Conservation (phyloP, 2,113 vertebrate species). For the Rousettus leschenaultii region DNA sequence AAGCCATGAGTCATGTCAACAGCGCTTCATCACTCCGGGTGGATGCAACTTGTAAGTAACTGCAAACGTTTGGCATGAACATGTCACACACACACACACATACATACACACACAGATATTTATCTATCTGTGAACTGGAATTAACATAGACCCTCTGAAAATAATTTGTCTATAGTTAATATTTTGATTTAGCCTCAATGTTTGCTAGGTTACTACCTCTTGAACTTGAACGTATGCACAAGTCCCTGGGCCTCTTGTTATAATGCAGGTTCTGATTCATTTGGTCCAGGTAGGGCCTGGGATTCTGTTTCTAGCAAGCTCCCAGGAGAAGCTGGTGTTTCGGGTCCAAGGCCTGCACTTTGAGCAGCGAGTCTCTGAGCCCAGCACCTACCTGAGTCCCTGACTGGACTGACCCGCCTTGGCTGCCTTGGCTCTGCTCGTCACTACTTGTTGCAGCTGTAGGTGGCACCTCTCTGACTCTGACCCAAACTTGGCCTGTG, state of each 20-base stretch:
- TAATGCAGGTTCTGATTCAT: neutral
- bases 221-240: rapidly evolving
- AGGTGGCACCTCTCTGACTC: no score
- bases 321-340: neutral
- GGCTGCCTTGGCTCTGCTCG: neutral
- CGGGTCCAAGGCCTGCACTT: rapidly evolving
- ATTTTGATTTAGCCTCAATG: neutral
- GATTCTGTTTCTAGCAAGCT: neutral
- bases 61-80: neutral
- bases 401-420: neutral
- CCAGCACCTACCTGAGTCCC: neutral
- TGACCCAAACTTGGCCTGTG: neutral
- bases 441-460: no score
- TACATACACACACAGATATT: rapidly evolving
- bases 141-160: neutral
- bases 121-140: neutral
- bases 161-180: rapidly evolving
- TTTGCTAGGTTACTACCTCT: neutral
- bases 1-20: neutral
- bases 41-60: no score
- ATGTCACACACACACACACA: rapidly evolving
- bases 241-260: neutral
- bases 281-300: rapidly evolving
- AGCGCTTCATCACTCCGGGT: rapidly evolving
- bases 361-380: rapidly evolving